Evolutionary conservation across 2,113 vertebrate species (phyloP).

Genomic region (Ursus arctos): DNA sequence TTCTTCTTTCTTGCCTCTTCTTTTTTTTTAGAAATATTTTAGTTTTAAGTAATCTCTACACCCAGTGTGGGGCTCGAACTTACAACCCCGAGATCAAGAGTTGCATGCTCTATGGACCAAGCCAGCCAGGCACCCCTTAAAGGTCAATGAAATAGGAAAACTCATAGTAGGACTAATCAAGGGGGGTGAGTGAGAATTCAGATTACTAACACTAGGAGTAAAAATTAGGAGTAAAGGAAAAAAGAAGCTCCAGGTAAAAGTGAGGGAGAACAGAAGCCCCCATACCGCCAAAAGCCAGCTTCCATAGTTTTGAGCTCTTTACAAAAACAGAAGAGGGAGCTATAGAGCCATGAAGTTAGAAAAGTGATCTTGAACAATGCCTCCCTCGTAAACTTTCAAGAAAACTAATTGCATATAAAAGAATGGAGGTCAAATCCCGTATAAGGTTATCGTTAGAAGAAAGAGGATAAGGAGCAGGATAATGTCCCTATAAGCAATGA

Average conservation of each 20-base stretch:
- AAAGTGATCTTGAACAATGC: not conserved
- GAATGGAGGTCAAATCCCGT: not conserved
- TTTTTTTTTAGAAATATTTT: too few species aligned
- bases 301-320: not conserved
- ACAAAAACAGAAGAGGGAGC: constrained; percentile 50
- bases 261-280: not conserved
- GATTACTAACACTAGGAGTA: not conserved
- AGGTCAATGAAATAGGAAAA: not conserved
- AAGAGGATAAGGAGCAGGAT: constrained; percentile 23
- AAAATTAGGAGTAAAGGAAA: constrained; percentile 14
- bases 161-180: constrained; percentile 6
- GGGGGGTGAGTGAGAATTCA: not conserved
- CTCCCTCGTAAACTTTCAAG: constrained; percentile 39
- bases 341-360: constrained; percentile 36
- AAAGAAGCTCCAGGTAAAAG: not conserved
- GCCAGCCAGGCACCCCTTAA: not conserved
- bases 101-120: too few species aligned
- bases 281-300: not conserved
- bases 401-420: constrained; percentile 35
- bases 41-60: too few species aligned
- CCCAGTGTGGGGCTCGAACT: too few species aligned
- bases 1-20: too few species aligned
- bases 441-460: constrained; percentile 24
- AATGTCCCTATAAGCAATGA: not conserved
- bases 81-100: too few species aligned